A percentile compares a stretch with the other conserved stretches of the same genome.
Conservation (phyloP, 2,113 vertebrate species). For the Lycocorax pyrrhopterus region DNA sequence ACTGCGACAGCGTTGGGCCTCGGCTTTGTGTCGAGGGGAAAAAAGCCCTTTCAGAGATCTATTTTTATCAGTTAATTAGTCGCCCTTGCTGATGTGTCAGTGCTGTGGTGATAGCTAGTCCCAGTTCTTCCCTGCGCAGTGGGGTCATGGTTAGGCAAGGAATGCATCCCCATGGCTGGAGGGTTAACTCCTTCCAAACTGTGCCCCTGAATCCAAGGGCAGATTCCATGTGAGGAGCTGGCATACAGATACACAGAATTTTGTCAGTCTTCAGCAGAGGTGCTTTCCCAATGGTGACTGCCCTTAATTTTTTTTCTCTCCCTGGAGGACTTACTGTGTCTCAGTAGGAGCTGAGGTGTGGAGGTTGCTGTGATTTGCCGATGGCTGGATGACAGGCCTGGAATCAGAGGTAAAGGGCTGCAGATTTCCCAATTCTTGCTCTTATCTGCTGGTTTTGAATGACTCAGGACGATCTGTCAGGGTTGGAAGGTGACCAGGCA, state of each 20-base stretch:
- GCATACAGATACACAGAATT: fast-evolving
- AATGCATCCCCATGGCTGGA: not conserved
- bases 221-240: not conserved
- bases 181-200: not conserved
- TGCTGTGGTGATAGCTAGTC: not conserved
- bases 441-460: not conserved
- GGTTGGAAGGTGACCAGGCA: not conserved
- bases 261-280: not conserved
- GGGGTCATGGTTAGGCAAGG: not conserved
- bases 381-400: not conserved
- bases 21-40: not conserved
- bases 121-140: not conserved
- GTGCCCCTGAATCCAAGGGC: not conserved
- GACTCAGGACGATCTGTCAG: not conserved
- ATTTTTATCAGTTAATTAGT: conserved; percentile 55
- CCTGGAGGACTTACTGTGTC: fast-evolving
- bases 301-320: not conserved
- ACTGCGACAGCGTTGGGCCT: not conserved
- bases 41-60: conserved; percentile 6
- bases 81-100: not conserved
- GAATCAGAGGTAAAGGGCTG: not conserved
- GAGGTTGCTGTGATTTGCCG: not conserved
- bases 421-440: not conserved
- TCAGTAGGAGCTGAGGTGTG: not conserved
- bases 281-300: not conserved